Evolutionary conservation across 2,797 vertebrate species (phyloP).

Genomic region (Manis pentadactyla): DNA sequence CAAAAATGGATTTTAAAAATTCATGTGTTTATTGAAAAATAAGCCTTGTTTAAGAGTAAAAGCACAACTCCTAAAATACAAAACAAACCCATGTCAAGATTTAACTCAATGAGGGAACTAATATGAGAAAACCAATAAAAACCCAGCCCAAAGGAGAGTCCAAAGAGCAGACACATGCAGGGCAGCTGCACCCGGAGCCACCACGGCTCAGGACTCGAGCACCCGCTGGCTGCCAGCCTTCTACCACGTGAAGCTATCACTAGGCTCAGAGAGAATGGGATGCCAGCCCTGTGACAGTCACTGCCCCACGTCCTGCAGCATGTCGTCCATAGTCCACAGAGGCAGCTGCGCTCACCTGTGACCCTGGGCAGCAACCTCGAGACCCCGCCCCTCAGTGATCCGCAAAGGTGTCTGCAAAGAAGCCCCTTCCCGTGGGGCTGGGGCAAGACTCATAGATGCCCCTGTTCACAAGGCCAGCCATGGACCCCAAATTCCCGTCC

Average conservation of each 20-base stretch:
- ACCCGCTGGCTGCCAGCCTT: no score
- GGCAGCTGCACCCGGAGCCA: no score
- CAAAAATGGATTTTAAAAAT: no score
- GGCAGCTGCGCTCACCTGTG: neutral
- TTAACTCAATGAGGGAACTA: neutral
- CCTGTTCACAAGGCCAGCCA: neutral
- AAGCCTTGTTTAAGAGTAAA: neutral
- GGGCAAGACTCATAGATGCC: neutral
- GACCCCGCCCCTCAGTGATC: neutral
- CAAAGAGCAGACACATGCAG: neutral
- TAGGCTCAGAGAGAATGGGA: no score
- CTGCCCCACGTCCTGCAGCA: no score
- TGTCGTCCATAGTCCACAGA: neutral
- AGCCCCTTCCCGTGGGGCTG: neutral
- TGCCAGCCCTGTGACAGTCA: no score
- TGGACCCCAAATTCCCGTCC: neutral
- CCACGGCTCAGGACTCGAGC: no score
- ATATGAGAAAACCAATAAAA: neutral
- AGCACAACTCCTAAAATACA: neutral
- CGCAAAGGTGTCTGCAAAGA: neutral
- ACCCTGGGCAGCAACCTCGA: neutral
- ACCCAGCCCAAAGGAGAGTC: neutral
- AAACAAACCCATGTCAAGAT: neutral
- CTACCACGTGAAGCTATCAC: no score
- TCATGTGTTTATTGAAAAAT: neutral